These are phyloP conservation scores for Proteles cristata DNA, from an alignment of 2,113 vertebrate species.

Conservation along the genomic window DNA sequence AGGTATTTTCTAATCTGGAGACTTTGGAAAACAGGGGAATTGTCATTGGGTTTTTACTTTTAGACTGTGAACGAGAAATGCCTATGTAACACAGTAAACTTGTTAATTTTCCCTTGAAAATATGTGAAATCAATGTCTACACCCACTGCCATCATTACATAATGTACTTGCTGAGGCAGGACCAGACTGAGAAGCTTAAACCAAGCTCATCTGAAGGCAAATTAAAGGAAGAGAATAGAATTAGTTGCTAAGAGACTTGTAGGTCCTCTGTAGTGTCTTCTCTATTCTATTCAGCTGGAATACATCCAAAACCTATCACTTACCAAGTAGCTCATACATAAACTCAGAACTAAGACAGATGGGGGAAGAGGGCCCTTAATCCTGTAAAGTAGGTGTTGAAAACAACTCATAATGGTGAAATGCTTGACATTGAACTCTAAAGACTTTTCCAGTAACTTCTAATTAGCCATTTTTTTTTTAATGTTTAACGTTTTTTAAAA, in stretches of 20 bases:
- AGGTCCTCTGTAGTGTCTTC: background rate
- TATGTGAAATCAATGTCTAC: background rate
- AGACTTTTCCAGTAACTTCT: background rate
- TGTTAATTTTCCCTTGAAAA: background rate
- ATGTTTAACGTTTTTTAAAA: too few species aligned
- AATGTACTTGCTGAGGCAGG: background rate
- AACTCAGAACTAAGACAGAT: background rate
- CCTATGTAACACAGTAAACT: background rate
- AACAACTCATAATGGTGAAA: background rate
- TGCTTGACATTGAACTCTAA: background rate
- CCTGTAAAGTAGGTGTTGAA: background rate
- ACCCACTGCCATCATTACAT: background rate
- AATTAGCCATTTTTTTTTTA: background rate
- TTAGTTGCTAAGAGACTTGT: constrained; percentile 32
- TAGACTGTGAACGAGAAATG: background rate
- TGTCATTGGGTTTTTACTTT: constrained; percentile 4
- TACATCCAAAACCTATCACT: background rate
- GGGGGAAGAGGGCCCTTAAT: background rate
- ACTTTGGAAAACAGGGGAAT: background rate
- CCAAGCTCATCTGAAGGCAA: background rate
- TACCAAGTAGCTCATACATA: background rate
- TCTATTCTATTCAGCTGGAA: background rate
- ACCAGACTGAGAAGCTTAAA: background rate
- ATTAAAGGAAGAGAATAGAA: background rate
- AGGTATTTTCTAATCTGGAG: constrained; percentile 2